phyloP scores from a whole-genome alignment of 2,797 vertebrate genomes.

The Propithecus perrieri region DNA sequence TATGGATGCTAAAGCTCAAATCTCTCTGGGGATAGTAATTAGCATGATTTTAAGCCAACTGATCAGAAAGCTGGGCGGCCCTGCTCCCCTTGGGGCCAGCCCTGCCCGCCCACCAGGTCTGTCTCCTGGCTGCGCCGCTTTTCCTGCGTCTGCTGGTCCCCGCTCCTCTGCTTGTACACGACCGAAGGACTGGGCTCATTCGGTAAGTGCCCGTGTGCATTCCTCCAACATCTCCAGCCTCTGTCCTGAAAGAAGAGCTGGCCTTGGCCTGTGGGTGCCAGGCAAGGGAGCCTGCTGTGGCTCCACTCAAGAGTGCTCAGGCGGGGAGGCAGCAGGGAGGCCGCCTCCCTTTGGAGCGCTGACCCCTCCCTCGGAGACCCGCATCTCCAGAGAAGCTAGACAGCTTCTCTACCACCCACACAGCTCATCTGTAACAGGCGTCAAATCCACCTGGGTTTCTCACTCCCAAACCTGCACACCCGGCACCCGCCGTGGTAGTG shows the following conservation, averaged over 20 bases:
- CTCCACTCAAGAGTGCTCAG: too few species aligned
- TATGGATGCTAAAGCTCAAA: background rate
- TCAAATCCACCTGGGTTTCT: background rate
- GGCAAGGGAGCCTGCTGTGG: background rate
- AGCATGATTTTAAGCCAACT: background rate
- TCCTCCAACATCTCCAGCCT: background rate
- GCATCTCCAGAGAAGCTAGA: background rate
- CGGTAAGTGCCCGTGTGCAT: background rate
- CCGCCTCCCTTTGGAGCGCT: too few species aligned
- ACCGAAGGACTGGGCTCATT: background rate
- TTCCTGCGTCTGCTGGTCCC: background rate
- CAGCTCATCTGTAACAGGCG: background rate
- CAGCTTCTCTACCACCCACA: background rate
- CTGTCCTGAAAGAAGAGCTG: background rate
- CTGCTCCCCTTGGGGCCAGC: too few species aligned
- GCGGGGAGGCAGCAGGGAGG: background rate
- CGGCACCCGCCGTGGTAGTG: background rate
- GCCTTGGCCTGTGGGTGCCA: rapidly evolving
- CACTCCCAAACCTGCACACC: background rate
- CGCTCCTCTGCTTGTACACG: background rate
- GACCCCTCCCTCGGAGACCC: background rate
- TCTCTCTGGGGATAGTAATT: background rate
- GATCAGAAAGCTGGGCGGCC: background rate
- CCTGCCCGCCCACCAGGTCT: background rate
- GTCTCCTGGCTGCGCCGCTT: too few species aligned